Evolutionary conservation across 1,140 invertebrate species (phyloP), one percentile per base, ranked within the genome.

Genomic region (Cherax quadricarinatus): DNA sequence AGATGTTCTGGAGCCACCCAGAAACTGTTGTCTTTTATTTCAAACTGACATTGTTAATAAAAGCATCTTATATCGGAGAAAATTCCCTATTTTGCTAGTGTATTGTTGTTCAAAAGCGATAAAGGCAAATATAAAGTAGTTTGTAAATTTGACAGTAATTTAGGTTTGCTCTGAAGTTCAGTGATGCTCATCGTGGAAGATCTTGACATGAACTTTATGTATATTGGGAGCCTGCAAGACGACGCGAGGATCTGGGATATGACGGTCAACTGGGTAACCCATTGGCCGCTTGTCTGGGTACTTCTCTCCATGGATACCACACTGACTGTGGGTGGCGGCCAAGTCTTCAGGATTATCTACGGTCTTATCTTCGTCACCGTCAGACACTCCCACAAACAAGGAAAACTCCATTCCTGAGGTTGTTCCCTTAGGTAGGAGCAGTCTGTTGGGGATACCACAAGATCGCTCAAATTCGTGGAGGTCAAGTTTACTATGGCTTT

Each of bases 381-480:
- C 92, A 30, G 96, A 95, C 57, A 96, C 9, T 75, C 94, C 95
- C 91, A 95, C 94, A 94, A 95, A 95, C 24, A 96, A 91, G 78
- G 94, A 95, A 94, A 94, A 95, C 21, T 92, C 94, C 94, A 95
- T 95, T 70, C 95, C 95, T 30, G 95, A 95, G 1, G 94, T 94
- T 91, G 94, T 95, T 92, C 96, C 96, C 85, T 96, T 96, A 51
- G 96, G 96, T 41, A 96, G 94, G 49, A 96, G 93, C 49, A 96
- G 94, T 86, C 96, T 96, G 90, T 96, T 95, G 78, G 96, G 96
- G 95, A 96, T 96, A 82, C 96, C 96, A 93, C 95, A 96, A 94
- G 95, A 94, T 51, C 96, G 95, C 57, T 95, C 94, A 78, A 95
- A 94, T 94, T 95, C 95, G 92, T 93, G 94, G 90, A 95, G 94